Evolutionary conservation across 1,140 invertebrate genomes (phyloP), one percentile per base, ranked within the genome.

Genomic region (Polypedilum vanderplanki): DNA sequence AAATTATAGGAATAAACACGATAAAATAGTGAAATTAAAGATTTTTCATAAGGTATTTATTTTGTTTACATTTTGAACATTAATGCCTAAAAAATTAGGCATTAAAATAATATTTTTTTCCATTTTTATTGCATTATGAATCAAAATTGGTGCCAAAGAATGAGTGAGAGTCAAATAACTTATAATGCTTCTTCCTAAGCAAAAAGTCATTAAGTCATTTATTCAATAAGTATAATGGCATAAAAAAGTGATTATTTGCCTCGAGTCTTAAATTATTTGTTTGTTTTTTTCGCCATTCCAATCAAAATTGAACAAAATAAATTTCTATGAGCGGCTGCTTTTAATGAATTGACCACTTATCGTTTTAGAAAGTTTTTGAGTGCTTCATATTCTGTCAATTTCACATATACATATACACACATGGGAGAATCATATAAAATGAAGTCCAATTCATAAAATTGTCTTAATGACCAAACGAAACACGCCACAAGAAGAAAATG

Each of bases 301-400:
- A 33, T 33, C 24, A 33, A 33, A 33, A 33, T 33, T 33, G 24
- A 33, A 33, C 24, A 33, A 12, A 57, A 15, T 46, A 46, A n/a
- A 15, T 57, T 57, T 57, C 46, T 57, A 33, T 33, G 24, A 3
- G 24, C 24, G 24, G 24, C 24, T 33, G 24, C 24, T 33, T 33
- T 15, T 57, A 57, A 57, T 57, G 46, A 57, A 57, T 57, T n/a
- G 46, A 57, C 46, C 46, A 57, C 46, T 57, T 57, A 57, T 57
- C 46, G 46, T 57, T 57, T 57, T 57, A 57, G 46, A 57, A 57
- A 57, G 46, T 57, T 57, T 46, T 57, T 57, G n/a, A 57, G 46
- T 57, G 46, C 12, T 15, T n/a, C 12, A n/a, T 4, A 57, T 57
- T 57, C n/a, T 57, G 46, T n/a, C 46, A 57, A 57, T 57, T 57